Percentiles rank a stretch among this genome's conserved stretches.
phyloP scores from a whole-genome alignment of 2,888 invertebrate species.

The Pristionchus arcanus region DNA sequence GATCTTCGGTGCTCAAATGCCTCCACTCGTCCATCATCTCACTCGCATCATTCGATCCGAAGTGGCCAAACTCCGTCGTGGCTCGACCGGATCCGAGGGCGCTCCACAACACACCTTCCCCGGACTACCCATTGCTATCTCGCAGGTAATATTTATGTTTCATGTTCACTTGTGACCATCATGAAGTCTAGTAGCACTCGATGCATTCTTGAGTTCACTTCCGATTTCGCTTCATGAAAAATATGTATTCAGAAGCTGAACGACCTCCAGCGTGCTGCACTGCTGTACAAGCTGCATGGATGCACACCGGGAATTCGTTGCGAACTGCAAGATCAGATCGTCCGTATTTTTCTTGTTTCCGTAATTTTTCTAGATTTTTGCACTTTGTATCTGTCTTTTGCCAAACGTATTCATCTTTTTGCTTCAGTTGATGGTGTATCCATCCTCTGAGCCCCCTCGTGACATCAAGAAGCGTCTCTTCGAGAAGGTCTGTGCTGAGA shows the following conservation, averaged over 20 bases:
- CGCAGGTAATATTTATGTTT: background rate
- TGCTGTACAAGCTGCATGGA: constrained; percentile 52
- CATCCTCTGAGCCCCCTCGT: background rate
- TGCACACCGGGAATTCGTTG: constrained; percentile 42
- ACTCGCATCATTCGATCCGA: constrained; percentile 29
- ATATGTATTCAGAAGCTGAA: constrained; percentile 38
- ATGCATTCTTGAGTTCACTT: background rate
- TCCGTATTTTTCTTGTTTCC: too few species aligned
- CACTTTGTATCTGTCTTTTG: background rate
- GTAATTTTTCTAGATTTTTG: too few species aligned
- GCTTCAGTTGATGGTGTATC: constrained; percentile 45
- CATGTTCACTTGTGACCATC: background rate
- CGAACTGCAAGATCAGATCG: constrained; percentile 34
- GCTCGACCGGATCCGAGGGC: constrained; percentile 53
- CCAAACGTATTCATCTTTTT: background rate
- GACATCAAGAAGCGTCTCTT: constrained; percentile 51
- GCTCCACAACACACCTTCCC: constrained; percentile 29
- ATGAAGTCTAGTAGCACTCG: background rate
- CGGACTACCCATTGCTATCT: constrained; percentile 40
- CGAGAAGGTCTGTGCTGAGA: background rate
- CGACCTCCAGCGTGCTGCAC: constrained; percentile 33
- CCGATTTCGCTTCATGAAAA: background rate
- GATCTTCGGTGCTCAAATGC: constrained; percentile 51
- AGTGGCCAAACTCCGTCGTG: constrained; percentile 12
- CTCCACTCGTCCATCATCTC: constrained; percentile 53